These are phyloP conservation scores for Indicator indicator DNA, from an alignment of 2,113 vertebrate genomes.

Conservation along the genomic window DNA sequence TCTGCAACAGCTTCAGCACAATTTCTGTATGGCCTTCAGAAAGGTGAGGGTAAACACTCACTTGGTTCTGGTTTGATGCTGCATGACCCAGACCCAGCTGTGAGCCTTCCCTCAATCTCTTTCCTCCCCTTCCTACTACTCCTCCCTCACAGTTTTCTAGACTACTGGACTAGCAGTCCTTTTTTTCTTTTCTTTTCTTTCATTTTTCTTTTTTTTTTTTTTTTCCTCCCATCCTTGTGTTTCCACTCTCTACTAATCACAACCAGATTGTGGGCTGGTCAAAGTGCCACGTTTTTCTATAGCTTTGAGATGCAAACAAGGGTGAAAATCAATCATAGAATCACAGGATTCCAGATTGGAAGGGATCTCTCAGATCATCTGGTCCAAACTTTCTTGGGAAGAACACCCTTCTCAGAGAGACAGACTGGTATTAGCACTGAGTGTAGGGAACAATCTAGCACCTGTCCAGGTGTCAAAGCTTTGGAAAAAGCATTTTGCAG, in stretches of 20 bases:
- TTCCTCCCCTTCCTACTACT: not conserved
- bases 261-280: not conserved
- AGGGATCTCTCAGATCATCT: no score
- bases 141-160: not conserved
- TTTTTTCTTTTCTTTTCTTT: no score
- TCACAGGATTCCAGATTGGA: no score
- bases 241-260: not conserved
- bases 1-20: not conserved
- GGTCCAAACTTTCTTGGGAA: no score
- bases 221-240: not conserved
- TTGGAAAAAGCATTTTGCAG: not conserved
- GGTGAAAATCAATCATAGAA: not conserved
- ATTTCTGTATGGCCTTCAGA: not conserved
- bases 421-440: not conserved
- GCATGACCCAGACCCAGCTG: not conserved
- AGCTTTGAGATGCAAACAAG: not conserved
- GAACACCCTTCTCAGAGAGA: not conserved
- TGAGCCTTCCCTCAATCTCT: not conserved
- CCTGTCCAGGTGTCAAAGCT: not conserved
- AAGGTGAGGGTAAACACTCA: not conserved
- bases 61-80: not conserved
- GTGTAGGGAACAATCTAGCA: not conserved
- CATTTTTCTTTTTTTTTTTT: no score
- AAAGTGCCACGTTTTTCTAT: not conserved
- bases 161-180: no score